Evolutionary conservation across 2,888 invertebrate species (phyloP).

Genomic region (Maniola hyperantus): DNA sequence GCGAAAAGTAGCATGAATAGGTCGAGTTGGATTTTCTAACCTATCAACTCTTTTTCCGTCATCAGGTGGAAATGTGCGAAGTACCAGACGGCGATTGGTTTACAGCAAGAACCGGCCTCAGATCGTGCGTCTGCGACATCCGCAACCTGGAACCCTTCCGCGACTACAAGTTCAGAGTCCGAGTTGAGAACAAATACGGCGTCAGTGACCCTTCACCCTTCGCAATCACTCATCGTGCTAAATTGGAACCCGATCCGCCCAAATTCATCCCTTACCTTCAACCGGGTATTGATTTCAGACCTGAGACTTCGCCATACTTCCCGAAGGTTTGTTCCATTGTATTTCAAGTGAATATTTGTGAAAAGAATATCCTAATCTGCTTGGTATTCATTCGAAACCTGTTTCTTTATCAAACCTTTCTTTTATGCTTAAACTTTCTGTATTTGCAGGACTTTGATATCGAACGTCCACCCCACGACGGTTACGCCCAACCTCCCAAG

Average conservation of each 20-base stretch:
- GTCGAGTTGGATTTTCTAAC: not conserved
- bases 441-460: conserved; percentile 88
- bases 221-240: conserved; percentile 90
- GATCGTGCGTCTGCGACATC: conserved; percentile 95
- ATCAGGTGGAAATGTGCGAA: conserved; percentile 93
- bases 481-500: conserved; percentile 91
- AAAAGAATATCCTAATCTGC: not conserved
- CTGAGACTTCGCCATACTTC: conserved; percentile 93
- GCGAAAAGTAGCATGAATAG: too few relatives aligned
- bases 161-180: conserved; percentile 97
- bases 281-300: conserved; percentile 91
- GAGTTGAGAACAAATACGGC: conserved; percentile 98
- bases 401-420: not conserved
- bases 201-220: conserved; percentile 98
- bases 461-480: conserved; percentile 93
- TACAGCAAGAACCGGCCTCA: conserved; percentile 91
- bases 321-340: conserved; percentile 79
- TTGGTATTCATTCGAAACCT: not conserved
- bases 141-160: conserved; percentile 94
- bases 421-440: not conserved
- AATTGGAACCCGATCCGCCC: conserved; percentile 90
- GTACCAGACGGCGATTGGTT: conserved; percentile 97
- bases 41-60: not conserved
- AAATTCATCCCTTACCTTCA: conserved; percentile 91
- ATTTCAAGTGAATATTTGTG: too few relatives aligned